Evolutionary conservation across 1,140 invertebrate genomes (phyloP), one percentile per base, ranked within the genome.

Genomic region (Pseudomyrmex pallidus): DNA sequence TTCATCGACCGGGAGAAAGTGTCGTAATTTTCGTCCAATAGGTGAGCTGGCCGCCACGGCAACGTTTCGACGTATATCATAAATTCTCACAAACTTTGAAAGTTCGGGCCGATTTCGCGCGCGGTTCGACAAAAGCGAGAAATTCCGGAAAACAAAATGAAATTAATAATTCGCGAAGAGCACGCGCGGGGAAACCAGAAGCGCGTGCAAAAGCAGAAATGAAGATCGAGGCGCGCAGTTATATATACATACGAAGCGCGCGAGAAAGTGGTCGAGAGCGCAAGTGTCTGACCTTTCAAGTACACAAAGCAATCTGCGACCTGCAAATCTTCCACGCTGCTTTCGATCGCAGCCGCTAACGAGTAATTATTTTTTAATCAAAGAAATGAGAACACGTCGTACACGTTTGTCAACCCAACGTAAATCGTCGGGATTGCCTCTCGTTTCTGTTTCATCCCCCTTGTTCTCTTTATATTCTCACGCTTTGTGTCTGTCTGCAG

Each of bases 361-460:
- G 52, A 46, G 67, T 87, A 87, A 90, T 87, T 89, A 84, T 89
- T 87, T 89, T 76, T 76, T 89, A 89, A 87, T 89, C 77, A 83
- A 84, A 86, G 72, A 74, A 89, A 74, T 78, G 63, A 46, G 59
- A 59, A 63, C 5, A 35, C n/a, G 66, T 13, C 17, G 25, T 4
- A 7, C 35, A 7, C 35, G 4, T 35, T 77, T 67, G 74, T 54
- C 17, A 57, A 74, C 3, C 5, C 22, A 15, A 63, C 52, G 57
- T 15, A 4, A 48, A 59, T 20, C 72, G 72, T 84, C 44, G 67
- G 56, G 35, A 22, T 1, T 12, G 15, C 0, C 35, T 82, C 48
- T 63, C 52, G 35, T 57, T 17, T 22, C 8, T 25, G 35, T 7
- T 12, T n/a, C 25, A 44, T 15, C 2, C 22, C 2, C 15, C 5